Percentiles rank a stretch among this genome's conserved stretches.
phyloP scores from a whole-genome alignment of 2,797 vertebrate species.

The Gobio occitaniae region DNA sequence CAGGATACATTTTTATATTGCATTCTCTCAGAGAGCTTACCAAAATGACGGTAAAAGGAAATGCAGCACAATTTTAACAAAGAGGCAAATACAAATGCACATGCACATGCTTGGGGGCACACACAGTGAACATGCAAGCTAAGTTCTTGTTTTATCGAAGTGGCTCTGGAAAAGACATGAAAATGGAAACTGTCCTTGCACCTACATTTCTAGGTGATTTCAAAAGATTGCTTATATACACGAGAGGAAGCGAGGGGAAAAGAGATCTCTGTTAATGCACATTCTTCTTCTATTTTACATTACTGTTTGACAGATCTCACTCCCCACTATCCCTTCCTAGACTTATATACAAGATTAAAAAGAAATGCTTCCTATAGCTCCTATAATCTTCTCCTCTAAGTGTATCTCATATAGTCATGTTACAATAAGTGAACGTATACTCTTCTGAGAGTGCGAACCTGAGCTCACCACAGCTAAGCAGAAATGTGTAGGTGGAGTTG shows the following conservation, averaged over 20 bases:
- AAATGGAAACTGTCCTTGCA: slow-evolving; percentile 17
- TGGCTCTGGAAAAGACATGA: slow-evolving; percentile 45
- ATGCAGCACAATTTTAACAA: slow-evolving; percentile 8
- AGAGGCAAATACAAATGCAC: slow-evolving; percentile 9
- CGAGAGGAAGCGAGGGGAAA: not conserved
- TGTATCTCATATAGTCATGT: slow-evolving; percentile 32
- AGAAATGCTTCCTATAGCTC: slow-evolving; percentile 36
- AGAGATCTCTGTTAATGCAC: slow-evolving; percentile 18
- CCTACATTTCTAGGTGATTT: slow-evolving; percentile 4
- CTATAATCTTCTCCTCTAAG: slow-evolving; percentile 30
- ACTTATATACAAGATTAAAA: slow-evolving; percentile 31
- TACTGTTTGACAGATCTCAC: slow-evolving; percentile 14
- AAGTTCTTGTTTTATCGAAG: slow-evolving; percentile 39
- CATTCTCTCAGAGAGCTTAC: slow-evolving; percentile 37
- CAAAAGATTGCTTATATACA: slow-evolving; percentile 6
- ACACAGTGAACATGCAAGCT: not conserved
- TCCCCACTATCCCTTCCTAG: not conserved
- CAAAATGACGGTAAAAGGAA: slow-evolving; percentile 49
- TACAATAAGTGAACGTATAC: slow-evolving; percentile 23
- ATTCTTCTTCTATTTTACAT: slow-evolving; percentile 8
- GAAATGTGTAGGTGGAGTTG: slow-evolving; percentile 9
- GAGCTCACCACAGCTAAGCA: slow-evolving; percentile 12
- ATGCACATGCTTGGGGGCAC: not conserved
- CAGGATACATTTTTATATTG: slow-evolving; percentile 37
- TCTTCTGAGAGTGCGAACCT: slow-evolving; percentile 29